Conservation (phyloP, 2,113 vertebrate genomes). For the Archilochus colubris region DNA sequence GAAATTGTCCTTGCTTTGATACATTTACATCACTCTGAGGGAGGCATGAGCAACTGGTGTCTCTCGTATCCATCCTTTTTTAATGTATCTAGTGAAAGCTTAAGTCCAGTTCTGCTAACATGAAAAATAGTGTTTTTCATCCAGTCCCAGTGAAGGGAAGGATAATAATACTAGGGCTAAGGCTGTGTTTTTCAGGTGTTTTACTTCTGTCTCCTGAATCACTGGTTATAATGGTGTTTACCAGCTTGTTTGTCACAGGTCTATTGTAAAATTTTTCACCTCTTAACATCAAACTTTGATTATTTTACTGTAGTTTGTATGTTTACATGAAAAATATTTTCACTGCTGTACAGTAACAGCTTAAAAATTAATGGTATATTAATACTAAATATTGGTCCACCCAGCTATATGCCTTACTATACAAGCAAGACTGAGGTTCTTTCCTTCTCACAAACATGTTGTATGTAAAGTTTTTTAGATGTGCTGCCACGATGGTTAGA, state of each 20-base stretch:
- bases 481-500: not conserved
- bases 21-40: not conserved
- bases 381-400: not conserved
- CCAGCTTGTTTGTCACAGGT: not conserved
- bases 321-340: not conserved
- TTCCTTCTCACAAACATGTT: not conserved
- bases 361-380: not conserved
- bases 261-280: not conserved
- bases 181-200: not conserved
- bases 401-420: not conserved
- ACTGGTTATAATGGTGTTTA: not conserved
- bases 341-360: not conserved
- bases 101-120: not conserved
- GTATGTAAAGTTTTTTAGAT: not conserved
- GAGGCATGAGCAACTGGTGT: not conserved
- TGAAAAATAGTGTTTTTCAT: not conserved
- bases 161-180: not conserved
- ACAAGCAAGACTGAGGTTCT: not conserved
- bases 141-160: not conserved
- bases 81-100: not conserved
- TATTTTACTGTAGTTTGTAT: not conserved
- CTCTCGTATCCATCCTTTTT: not conserved
- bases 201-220: not conserved
- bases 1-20: not conserved
- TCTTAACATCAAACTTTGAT: not conserved